A percentile compares a stretch with the other conserved stretches of the same genome.
Conservation (phyloP, 2,888 invertebrate species). For the Oscheius sp. region DNA sequence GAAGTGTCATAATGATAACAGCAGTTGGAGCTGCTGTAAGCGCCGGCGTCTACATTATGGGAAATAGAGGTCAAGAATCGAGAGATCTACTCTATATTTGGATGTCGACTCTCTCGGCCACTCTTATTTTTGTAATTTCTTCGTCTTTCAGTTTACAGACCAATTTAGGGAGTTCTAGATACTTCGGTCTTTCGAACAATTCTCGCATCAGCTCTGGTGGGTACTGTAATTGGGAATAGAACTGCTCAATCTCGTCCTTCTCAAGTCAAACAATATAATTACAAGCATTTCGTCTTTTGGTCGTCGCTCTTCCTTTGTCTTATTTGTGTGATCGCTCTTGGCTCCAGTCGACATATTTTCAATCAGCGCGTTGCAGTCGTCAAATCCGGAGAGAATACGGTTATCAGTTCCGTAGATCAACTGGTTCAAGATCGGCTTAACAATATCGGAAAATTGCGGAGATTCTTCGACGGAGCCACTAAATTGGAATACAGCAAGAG, state of each 20-base stretch:
- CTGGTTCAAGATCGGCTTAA: conserved; percentile 37
- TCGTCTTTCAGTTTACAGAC: no score
- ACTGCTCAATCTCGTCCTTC: conserved; percentile 32
- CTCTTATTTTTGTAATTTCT: conserved; percentile 39
- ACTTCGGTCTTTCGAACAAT: conserved; percentile 26
- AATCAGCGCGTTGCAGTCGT: conserved; percentile 37
- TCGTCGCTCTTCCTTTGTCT: conserved; percentile 40
- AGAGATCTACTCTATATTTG: conserved; percentile 48
- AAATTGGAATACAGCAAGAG: conserved; percentile 15
- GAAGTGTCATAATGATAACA: conserved; percentile 36
- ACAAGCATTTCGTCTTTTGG: conserved; percentile 50
- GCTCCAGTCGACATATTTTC: conserved; percentile 40
- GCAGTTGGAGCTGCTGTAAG: conserved; percentile 42
- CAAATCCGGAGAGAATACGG: conserved; percentile 36
- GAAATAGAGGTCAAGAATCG: conserved; percentile 44
- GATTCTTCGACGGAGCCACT: conserved; percentile 1
- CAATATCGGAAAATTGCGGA: neutral
- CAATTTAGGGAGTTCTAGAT: conserved; percentile 15
- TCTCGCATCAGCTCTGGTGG: conserved; percentile 35
- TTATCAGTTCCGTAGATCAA: conserved; percentile 37
- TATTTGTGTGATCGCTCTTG: conserved; percentile 40
- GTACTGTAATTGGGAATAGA: conserved; percentile 48
- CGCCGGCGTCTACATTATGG: conserved; percentile 49
- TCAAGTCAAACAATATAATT: conserved; percentile 29
- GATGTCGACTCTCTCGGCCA: conserved; percentile 38